A percentile compares a stretch with the other conserved stretches of the same genome.
These are phyloP conservation scores for Hanleya hanleyi DNA, from an alignment of 2,888 invertebrate species.

Conservation along the genomic window DNA sequence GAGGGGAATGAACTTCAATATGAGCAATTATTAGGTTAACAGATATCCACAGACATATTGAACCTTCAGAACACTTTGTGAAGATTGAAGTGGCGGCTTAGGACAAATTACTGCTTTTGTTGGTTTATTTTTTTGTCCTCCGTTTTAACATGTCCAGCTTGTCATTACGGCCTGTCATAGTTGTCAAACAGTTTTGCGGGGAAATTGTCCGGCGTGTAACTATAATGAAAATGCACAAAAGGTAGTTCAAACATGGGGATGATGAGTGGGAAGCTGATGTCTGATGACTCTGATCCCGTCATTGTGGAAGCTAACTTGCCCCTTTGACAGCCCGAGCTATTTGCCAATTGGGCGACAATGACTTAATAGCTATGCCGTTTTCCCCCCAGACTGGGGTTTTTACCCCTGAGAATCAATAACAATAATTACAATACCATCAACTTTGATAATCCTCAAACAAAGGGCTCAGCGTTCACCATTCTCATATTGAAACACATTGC, in stretches of 20 bases:
- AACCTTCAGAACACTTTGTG: too few species aligned
- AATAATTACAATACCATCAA: not conserved
- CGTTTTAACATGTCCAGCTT: not conserved
- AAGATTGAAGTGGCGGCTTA: too few species aligned
- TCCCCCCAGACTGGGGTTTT: not conserved
- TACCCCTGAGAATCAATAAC: not conserved
- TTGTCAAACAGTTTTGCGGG: not conserved
- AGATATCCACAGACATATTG: too few species aligned
- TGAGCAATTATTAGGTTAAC: too few species aligned
- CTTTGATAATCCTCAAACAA: not conserved
- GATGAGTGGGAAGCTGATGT: too few species aligned
- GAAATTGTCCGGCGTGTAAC: not conserved
- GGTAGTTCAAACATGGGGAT: too few species aligned
- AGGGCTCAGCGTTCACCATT: not conserved
- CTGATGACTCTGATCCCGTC: too few species aligned
- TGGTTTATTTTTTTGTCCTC: too few species aligned
- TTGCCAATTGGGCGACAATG: conserved; percentile 1
- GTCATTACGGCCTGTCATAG: not conserved
- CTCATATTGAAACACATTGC: not conserved
- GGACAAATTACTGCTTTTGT: too few species aligned
- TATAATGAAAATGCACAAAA: not conserved
- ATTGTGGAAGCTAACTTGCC: not conserved
- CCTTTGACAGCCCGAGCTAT: not conserved
- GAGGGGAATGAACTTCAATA: too few species aligned
- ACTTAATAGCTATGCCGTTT: not conserved